Evolutionary conservation across 2,797 vertebrate species (phyloP).

Genomic region (Urocyon cinereoargenteus): DNA sequence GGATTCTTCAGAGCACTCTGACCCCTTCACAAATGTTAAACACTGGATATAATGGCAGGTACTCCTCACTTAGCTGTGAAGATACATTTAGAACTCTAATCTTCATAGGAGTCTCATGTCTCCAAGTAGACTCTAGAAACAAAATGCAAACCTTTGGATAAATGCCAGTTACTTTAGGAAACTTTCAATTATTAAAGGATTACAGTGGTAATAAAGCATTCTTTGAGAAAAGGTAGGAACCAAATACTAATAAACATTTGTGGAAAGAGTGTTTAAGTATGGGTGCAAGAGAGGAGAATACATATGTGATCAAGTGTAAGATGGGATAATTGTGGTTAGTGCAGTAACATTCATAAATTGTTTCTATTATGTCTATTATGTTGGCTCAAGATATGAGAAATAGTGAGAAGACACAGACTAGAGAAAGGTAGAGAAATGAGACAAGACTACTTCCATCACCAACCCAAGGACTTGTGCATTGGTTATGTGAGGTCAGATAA

Average conservation of each 20-base stretch:
- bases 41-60: not conserved
- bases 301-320: not conserved
- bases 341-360: not conserved
- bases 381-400: not conserved
- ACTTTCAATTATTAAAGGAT: not conserved
- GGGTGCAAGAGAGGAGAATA: not conserved
- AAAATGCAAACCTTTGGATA: not conserved
- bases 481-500: fast-evolving
- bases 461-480: not conserved
- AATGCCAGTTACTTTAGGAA: not conserved
- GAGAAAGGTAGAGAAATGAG: not conserved
- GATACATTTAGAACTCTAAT: too few species aligned
- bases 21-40: too few species aligned
- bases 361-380: not conserved
- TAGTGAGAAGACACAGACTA: not conserved
- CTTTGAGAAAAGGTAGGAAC: not conserved
- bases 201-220: not conserved
- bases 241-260: not conserved
- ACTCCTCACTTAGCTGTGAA: not conserved
- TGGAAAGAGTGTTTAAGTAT: not conserved
- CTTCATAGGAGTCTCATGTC: not conserved
- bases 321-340: not conserved
- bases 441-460: not conserved
- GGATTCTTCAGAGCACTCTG: not conserved
- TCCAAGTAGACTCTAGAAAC: not conserved